Percentiles rank a stretch among this genome's conserved stretches.
These are phyloP conservation scores for Drymonia ruficornis DNA, from an alignment of 2,888 invertebrate genomes.

Conservation along the genomic window DNA sequence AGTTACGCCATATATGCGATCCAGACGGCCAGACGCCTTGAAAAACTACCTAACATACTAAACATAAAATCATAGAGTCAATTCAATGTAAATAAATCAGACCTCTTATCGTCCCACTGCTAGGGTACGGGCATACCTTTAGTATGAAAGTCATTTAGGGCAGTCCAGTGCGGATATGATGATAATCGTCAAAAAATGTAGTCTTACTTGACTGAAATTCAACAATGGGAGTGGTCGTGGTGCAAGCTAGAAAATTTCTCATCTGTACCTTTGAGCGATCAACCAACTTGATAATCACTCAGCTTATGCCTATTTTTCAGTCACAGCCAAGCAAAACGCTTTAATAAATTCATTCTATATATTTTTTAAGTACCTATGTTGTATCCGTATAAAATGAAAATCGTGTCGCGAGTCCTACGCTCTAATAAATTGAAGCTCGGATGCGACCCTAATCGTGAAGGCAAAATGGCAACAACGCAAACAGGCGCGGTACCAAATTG, in stretches of 20 bases:
- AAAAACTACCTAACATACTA: constrained; percentile 28
- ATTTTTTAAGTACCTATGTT: constrained; percentile 45
- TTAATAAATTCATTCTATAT: constrained; percentile 51
- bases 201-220: too few species aligned
- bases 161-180: too few species aligned
- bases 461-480: constrained; percentile 81
- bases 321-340: constrained; percentile 34
- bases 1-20: constrained; percentile 53
- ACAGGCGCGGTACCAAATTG: constrained; percentile 80
- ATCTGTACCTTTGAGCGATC: too few species aligned
- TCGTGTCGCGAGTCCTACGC: constrained; percentile 76
- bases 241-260: too few species aligned
- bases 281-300: too few species aligned
- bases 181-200: too few species aligned
- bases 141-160: too few species aligned
- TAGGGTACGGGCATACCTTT: too few species aligned
- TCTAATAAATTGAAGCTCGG: constrained; percentile 81
- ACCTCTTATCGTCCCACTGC: not conserved
- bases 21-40: constrained; percentile 35
- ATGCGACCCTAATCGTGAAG: constrained; percentile 81
- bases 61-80: not conserved
- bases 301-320: not conserved
- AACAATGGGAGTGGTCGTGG: too few species aligned
- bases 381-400: constrained; percentile 78
- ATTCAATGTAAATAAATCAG: not conserved